A percentile compares a stretch with the other conserved stretches of the same genome.
These are phyloP conservation scores for Drosophila sp. DNA, from an alignment of 1,140 invertebrate genomes.

Conservation along the genomic window DNA sequence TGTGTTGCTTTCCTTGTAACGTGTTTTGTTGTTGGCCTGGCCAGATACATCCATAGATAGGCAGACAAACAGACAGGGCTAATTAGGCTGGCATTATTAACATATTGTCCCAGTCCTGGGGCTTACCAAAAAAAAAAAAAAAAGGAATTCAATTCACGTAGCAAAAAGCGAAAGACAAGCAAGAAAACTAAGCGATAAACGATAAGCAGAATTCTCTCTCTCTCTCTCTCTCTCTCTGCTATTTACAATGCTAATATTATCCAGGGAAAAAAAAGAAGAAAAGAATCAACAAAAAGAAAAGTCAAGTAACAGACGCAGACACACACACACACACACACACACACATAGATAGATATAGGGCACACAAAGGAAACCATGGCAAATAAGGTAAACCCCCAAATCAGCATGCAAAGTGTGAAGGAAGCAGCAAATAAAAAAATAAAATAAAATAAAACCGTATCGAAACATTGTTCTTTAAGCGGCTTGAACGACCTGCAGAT, in stretches of 20 bases:
- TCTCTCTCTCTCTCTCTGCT: constrained; percentile 2
- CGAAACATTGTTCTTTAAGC: background rate
- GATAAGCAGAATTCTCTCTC: constrained; percentile 30
- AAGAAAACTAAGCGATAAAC: constrained; percentile 34
- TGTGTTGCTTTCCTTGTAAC: constrained; percentile 21
- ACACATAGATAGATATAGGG: background rate
- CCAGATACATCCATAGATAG: too few species aligned
- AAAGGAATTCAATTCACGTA: constrained; percentile 1
- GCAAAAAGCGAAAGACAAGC: constrained; percentile 2
- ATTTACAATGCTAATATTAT: constrained; percentile 34
- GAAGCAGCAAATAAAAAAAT: constrained; percentile 24
- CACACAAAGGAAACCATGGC: constrained; percentile 18
- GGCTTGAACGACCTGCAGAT: background rate
- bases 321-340: constrained; percentile 2
- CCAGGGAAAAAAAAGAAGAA: constrained; percentile 2
- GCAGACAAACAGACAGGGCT: constrained; percentile 38
- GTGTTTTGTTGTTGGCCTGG: background rate
- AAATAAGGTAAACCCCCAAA: constrained; percentile 12
- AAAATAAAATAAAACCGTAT: background rate
- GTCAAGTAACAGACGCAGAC: constrained; percentile 9
- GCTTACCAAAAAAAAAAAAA: constrained; percentile 17
- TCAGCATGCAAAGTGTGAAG: constrained; percentile 25
- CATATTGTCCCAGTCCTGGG: constrained; percentile 51
- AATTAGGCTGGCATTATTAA: constrained; percentile 65
- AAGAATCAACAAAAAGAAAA: background rate